Evolutionary conservation across 2,113 vertebrate species (phyloP), one percentile per base, ranked within the genome.

Genomic region (Turdus rufiventris): DNA sequence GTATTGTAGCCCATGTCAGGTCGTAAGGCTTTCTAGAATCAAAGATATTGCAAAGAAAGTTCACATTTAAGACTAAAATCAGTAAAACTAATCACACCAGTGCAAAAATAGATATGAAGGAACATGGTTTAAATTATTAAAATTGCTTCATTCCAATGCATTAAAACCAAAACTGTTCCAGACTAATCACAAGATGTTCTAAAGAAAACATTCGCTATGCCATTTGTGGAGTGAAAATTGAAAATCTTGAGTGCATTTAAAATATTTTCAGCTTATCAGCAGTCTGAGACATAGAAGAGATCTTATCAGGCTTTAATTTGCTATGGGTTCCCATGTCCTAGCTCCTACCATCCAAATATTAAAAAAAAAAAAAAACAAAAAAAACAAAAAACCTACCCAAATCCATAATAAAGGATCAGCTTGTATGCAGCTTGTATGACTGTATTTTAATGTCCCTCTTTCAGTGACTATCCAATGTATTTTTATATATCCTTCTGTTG

Each of bases 1-100:
- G 98, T 99, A 77, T 99, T 99, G 73, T 99, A 98, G 92, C 98
- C 99, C 99, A 99, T 99, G 83, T 99, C 99, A 5, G 98, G 99
- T 80, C 99, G 98, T 87, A 99, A 97, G 50, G 98, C 98, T 97
- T 99, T 99, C 99, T 99, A 97, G 56, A 97, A 97, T 42, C 51
- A 91, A 94, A 96, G 82, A 91, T 14, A 67, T 38, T 40, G 87
- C 82, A 72, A 88, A 90, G 72, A 73, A 60, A 73, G 56, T 82
- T 89, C 65, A 43, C 36, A 77, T 48, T 77, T 50, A 74, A 47
- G 24, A 36, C 33, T 42, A 43, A 53, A 67, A 53, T 85, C 40
- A 80, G 18, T 60, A 56, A 91, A 31, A 81, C 6, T 74, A 43
- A 66, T 11, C 26, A 79, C 0, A 0, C 6, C 40, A 53, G 21